These are phyloP conservation scores for Pollenia griseotomentosa DNA, from an alignment of 2,888 invertebrate genomes.

Conservation along the genomic window DNA sequence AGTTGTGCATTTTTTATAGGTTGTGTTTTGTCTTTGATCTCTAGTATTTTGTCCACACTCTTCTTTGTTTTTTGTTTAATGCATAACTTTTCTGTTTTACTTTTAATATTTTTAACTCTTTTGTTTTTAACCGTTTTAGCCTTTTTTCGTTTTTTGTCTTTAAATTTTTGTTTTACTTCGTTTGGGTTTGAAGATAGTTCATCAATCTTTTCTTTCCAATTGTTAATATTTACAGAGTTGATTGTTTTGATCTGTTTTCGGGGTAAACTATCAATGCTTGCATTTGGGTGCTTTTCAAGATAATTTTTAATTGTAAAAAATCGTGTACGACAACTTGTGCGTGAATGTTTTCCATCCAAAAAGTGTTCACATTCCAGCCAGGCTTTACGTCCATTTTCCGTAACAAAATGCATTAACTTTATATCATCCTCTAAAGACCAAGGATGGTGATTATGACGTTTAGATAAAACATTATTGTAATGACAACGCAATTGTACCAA, in stretches of 20 bases:
- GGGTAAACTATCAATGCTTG: slow-evolving; percentile 79
- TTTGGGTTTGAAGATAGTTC: slow-evolving; percentile 75
- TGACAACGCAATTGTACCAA: slow-evolving; percentile 87
- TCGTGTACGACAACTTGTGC: slow-evolving; percentile 87
- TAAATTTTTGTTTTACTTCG: slow-evolving; percentile 19
- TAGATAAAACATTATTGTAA: slow-evolving; percentile 85
- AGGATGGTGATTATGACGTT: slow-evolving; percentile 83
- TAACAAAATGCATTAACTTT: slow-evolving; percentile 86
- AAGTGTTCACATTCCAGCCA: slow-evolving; percentile 86
- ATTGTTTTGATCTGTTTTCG: slow-evolving; percentile 74
- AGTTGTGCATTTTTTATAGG: neutral
- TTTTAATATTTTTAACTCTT: slow-evolving; percentile 5
- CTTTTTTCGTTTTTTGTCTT: slow-evolving; percentile 5
- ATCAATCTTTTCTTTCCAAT: slow-evolving; percentile 81
- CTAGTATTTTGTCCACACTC: slow-evolving; percentile 4
- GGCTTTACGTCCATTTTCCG: slow-evolving; percentile 84
- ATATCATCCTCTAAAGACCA: slow-evolving; percentile 88
- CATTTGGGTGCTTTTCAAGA: slow-evolving; percentile 85
- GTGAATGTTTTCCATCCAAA: slow-evolving; percentile 85
- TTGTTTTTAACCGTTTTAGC: neutral
- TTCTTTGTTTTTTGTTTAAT: neutral
- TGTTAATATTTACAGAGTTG: slow-evolving; percentile 77
- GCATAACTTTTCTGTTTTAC: neutral
- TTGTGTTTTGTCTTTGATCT: neutral
- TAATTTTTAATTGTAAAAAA: slow-evolving; percentile 86